Conservation (phyloP, 1,140 invertebrate species). For the Carposina sasakii region DNA sequence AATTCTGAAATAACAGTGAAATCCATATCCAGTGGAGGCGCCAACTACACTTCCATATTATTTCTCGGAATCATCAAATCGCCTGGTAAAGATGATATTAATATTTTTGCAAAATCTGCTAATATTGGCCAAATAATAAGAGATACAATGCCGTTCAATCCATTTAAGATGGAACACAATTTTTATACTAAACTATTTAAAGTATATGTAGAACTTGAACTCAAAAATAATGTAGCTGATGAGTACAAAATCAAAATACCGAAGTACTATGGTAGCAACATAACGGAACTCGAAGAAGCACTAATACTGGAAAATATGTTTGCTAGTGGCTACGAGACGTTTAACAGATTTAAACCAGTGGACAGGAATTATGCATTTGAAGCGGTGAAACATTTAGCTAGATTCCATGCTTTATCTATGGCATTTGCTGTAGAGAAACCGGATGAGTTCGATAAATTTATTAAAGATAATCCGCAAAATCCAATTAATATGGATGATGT, state of each 20-base stretch:
- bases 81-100: slow-evolving; percentile 19
- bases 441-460: slow-evolving; percentile 10
- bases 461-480: slow-evolving; percentile 8
- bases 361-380: slow-evolving; percentile 24
- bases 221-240: slow-evolving; percentile 17
- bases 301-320: slow-evolving; percentile 29
- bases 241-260: slow-evolving; percentile 17
- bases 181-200: slow-evolving; percentile 22
- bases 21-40: slow-evolving; percentile 15
- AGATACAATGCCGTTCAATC: not conserved
- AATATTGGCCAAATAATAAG: slow-evolving; percentile 18
- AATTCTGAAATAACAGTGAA: slow-evolving; percentile 11
- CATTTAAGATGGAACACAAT: slow-evolving; percentile 18
- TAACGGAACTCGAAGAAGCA: slow-evolving; percentile 14
- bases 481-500: slow-evolving; percentile 3
- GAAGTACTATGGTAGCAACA: slow-evolving; percentile 23
- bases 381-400: slow-evolving; percentile 23
- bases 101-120: slow-evolving; percentile 31
- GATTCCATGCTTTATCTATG: slow-evolving; percentile 30
- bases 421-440: slow-evolving; percentile 17
- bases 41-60: slow-evolving; percentile 25
- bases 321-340: slow-evolving; percentile 16
- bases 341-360: slow-evolving; percentile 24
- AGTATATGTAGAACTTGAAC: slow-evolving; percentile 19
- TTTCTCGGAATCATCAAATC: slow-evolving; percentile 17